Percentiles rank a stretch among this genome's conserved stretches.
Evolutionary conservation across 2,113 vertebrate species (phyloP).

Genomic region (Tachysurus fulvidraco): DNA sequence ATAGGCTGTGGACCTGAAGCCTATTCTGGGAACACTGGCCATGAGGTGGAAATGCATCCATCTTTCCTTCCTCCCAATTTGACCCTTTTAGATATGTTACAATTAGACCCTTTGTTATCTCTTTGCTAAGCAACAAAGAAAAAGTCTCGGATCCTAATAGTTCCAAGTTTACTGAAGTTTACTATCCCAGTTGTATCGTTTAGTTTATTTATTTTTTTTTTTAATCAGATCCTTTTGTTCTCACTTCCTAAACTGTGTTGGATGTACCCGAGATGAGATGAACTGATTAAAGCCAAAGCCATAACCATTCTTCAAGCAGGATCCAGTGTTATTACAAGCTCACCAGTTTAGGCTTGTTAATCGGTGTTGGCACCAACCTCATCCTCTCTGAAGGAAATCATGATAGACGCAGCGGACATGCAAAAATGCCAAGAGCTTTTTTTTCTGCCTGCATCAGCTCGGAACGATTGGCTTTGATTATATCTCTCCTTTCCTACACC

Average conservation of each 20-base stretch:
- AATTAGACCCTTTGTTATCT: neutral
- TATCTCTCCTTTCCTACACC: constrained; percentile 38
- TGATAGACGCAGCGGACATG: constrained; percentile 1
- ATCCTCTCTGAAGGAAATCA: neutral
- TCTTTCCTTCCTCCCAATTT: neutral
- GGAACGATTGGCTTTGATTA: constrained; percentile 34
- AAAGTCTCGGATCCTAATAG: neutral
- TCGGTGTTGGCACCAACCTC: constrained; percentile 2
- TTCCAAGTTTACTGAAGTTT: neutral
- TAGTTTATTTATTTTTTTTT: neutral
- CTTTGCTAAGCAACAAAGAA: neutral
- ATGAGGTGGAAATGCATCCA: neutral
- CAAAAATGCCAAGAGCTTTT: neutral
- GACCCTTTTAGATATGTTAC: neutral
- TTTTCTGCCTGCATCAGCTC: constrained; percentile 18
- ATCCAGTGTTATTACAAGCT: constrained; percentile 3
- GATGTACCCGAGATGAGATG: neutral
- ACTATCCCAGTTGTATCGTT: neutral
- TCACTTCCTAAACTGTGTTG: neutral
- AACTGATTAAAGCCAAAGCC: constrained; percentile 3
- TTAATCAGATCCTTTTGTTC: neutral
- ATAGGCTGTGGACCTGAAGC: neutral
- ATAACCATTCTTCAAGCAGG: neutral
- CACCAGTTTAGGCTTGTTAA: constrained; percentile 11
- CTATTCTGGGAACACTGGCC: neutral